Conservation (phyloP, 1,140 invertebrate genomes). For the Euglossa dilemma region DNA sequence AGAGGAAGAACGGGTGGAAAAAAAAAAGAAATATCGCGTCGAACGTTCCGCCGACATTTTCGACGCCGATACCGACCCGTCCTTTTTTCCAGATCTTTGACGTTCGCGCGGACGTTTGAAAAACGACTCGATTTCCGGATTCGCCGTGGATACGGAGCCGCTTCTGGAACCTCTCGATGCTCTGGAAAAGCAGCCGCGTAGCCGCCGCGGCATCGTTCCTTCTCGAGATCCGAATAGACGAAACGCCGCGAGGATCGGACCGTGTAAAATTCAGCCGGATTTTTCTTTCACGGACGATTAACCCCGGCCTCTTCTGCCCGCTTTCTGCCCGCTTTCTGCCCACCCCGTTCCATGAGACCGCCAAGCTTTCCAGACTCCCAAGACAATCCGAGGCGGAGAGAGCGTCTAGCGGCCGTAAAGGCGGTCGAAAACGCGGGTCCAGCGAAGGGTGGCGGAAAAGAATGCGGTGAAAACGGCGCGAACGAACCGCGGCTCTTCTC, state of each 20-base stretch:
- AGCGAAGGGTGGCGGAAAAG: slow-evolving; percentile 57
- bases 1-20: slow-evolving; percentile 16
- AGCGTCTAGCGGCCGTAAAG: not conserved
- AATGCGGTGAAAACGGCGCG: slow-evolving; percentile 24
- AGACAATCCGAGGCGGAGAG: not conserved
- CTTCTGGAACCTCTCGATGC: not conserved
- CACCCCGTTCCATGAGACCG: slow-evolving; percentile 27
- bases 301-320: not conserved
- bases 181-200: too few species aligned
- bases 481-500: not conserved
- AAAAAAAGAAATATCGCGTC: slow-evolving; percentile 53
- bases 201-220: too few species aligned
- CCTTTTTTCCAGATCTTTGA: slow-evolving; percentile 13
- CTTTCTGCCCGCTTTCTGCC: not conserved
- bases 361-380: slow-evolving; percentile 32
- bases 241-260: too few species aligned
- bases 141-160: too few species aligned
- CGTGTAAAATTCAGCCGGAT: not conserved
- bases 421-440: slow-evolving; percentile 19
- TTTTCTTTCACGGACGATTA: slow-evolving; percentile 42
- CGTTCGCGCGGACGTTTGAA: slow-evolving; percentile 10
- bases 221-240: too few species aligned
- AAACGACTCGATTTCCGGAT: not conserved
- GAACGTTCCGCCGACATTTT: slow-evolving; percentile 58
- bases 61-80: slow-evolving; percentile 50